Percentiles rank a stretch among this genome's conserved stretches.
phyloP scores from a whole-genome alignment of 2,797 vertebrate genomes.

The Pelochelys cantorii region DNA sequence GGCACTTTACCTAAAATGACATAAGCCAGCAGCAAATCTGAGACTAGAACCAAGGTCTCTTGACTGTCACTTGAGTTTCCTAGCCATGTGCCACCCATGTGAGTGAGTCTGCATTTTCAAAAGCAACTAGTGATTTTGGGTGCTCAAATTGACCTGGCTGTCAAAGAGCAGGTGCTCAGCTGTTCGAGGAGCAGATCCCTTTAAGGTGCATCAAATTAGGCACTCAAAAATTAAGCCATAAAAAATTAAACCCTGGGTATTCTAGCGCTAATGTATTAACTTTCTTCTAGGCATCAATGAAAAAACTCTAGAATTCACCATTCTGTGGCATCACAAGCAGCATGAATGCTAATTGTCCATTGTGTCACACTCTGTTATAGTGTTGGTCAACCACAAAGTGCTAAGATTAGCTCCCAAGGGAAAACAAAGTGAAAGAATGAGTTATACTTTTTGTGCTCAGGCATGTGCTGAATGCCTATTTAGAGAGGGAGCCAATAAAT shows the following conservation, averaged over 20 bases:
- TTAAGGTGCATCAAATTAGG: too few species aligned
- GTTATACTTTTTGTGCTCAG: background rate
- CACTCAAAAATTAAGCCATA: too few species aligned
- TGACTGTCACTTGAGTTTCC: too few species aligned
- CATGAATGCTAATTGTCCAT: background rate
- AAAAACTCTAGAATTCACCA: rapidly evolving
- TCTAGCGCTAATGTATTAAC: background rate
- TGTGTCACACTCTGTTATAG: rapidly evolving
- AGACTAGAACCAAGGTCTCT: too few species aligned
- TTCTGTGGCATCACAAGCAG: background rate
- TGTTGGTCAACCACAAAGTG: background rate
- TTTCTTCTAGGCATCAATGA: background rate
- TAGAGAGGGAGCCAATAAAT: background rate
- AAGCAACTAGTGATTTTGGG: too few species aligned
- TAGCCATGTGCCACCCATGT: too few species aligned
- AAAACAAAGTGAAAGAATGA: background rate
- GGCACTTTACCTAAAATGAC: background rate
- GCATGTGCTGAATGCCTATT: background rate
- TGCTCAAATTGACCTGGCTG: too few species aligned
- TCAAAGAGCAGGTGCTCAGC: too few species aligned
- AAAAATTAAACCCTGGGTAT: background rate
- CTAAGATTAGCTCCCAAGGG: background rate
- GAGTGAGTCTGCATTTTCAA: too few species aligned
- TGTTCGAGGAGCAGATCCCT: too few species aligned
- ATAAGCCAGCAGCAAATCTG: too few species aligned